Evolutionary conservation across 2,797 vertebrate genomes (phyloP), one percentile per base, ranked within the genome.

Genomic region (Muscicapa comitata): DNA sequence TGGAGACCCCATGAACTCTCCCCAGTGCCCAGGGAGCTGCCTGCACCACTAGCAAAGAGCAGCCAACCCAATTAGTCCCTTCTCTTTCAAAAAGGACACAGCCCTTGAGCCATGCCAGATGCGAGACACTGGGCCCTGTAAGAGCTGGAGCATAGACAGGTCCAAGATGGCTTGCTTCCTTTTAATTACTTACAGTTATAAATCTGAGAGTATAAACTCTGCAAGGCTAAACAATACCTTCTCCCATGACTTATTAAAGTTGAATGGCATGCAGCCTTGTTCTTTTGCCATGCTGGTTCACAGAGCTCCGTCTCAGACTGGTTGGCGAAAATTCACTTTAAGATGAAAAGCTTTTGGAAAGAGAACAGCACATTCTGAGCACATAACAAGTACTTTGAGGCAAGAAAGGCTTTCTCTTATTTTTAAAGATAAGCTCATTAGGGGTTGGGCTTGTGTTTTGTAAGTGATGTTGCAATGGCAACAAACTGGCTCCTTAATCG

Each of bases 381-480:
- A 77, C 89, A 75, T 81, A 92, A 95, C 66, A 95, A 96, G 80
- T 81, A 91, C 71, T 91, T 79, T 74, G 55, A 78, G 53, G 92
- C 68, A 93, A 92, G 68, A 81, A 86, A 90, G 45, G 66, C 79
- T 96, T 94, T 93, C 83, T 92, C 95, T 79, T 78, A 86, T 91
- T 95, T 95, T 95, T 93, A 77, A 94, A 93, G 76, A 82, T 89
- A 97, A 96, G 92, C 93, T 96, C 86, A 95, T 87, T 96, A 95
- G 84, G 57, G 70, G 92, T 58, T 85, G 61, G 38, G 74, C 33
- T 95, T 13, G 2, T 95, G 61, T 86, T 94, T 92, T 94, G 78
- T 81, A 90, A 93, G 86, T 80, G 68, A 88, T 91, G 91, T 94
- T 88, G 89, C 67, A 96, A 91, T 55, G 57, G 88, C 79, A 95